These are phyloP conservation scores for Callitettix versicolor DNA, from an alignment of 1,140 invertebrate genomes.

Conservation along the genomic window DNA sequence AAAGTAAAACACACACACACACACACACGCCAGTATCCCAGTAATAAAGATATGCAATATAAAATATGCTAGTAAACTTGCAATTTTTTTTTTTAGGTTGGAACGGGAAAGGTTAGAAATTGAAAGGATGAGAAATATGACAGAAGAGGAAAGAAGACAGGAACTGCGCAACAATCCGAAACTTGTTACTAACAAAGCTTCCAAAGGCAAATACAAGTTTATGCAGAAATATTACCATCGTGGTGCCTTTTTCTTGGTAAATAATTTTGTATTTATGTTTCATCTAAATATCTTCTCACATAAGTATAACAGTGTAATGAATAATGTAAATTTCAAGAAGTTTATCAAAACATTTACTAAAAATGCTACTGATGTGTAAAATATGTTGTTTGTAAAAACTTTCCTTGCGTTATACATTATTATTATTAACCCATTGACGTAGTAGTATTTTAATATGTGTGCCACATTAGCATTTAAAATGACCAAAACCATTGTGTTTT, in stretches of 20 bases:
- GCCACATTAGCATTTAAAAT: too few species aligned
- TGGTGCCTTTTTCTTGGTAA: slow-evolving; percentile 88
- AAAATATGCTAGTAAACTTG: too few species aligned
- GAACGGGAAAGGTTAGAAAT: slow-evolving; percentile 85
- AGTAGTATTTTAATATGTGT: too few species aligned
- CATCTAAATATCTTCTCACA: neutral
- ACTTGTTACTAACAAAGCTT: slow-evolving; percentile 83
- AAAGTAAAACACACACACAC: too few species aligned
- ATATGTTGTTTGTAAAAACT: too few species aligned
- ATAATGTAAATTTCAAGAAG: neutral
- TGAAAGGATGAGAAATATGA: slow-evolving; percentile 85
- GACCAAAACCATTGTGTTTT: too few species aligned
- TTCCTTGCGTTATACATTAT: too few species aligned
- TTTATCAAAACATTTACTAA: neutral
- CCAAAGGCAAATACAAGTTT: slow-evolving; percentile 99
- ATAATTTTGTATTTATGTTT: slow-evolving; percentile 8
- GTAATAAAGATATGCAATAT: too few species aligned
- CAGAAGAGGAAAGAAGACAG: slow-evolving; percentile 87
- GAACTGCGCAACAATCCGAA: slow-evolving; percentile 91
- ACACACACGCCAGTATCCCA: too few species aligned
- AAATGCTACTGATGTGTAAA: neutral
- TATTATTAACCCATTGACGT: too few species aligned
- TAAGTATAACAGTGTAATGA: too few species aligned
- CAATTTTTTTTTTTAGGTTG: slow-evolving; percentile 34
- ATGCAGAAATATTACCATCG: slow-evolving; percentile 99